phyloP scores from a whole-genome alignment of 53 echinoderm and acorn worm genomes.

The Zoroaster sp. region DNA sequence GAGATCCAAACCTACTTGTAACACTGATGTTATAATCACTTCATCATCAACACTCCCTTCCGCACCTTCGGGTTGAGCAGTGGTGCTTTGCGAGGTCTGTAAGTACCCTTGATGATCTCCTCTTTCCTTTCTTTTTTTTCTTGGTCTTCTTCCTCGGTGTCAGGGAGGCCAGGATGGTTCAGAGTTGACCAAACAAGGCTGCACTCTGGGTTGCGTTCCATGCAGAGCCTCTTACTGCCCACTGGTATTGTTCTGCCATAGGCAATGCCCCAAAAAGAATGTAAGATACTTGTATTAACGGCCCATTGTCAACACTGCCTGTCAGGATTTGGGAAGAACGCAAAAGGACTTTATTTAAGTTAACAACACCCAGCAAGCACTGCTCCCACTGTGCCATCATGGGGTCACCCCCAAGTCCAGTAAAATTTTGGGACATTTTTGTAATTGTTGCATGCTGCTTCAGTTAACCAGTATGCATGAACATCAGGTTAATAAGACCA shows the following conservation, averaged over 20 bases:
- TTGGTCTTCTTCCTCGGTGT: background rate
- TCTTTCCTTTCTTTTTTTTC: background rate
- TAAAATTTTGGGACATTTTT: slow-evolving; percentile 23
- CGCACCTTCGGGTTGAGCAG: background rate
- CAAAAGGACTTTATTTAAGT: slow-evolving; percentile 71
- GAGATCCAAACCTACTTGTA: background rate
- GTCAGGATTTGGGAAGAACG: slow-evolving; percentile 57
- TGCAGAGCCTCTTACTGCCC: background rate
- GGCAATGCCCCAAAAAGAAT: slow-evolving; percentile 17
- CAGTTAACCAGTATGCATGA: slow-evolving; percentile 32
- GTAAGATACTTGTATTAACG: slow-evolving; percentile 67
- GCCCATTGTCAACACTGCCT: slow-evolving; percentile 71
- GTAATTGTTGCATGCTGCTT: background rate
- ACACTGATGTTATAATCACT: background rate
- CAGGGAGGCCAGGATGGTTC: slow-evolving; percentile 2
- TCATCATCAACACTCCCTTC: background rate
- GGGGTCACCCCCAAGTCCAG: slow-evolving; percentile 62
- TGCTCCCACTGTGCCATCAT: slow-evolving; percentile 81
- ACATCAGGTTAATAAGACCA: slow-evolving; percentile 41
- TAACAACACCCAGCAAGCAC: slow-evolving; percentile 49
- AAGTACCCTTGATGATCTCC: background rate
- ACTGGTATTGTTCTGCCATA: background rate
- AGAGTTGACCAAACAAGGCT: slow-evolving; percentile 12
- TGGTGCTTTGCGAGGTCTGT: background rate
- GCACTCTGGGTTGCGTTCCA: background rate